Conservation (phyloP, 1,140 invertebrate genomes). For the Arctopsyche grandis region DNA sequence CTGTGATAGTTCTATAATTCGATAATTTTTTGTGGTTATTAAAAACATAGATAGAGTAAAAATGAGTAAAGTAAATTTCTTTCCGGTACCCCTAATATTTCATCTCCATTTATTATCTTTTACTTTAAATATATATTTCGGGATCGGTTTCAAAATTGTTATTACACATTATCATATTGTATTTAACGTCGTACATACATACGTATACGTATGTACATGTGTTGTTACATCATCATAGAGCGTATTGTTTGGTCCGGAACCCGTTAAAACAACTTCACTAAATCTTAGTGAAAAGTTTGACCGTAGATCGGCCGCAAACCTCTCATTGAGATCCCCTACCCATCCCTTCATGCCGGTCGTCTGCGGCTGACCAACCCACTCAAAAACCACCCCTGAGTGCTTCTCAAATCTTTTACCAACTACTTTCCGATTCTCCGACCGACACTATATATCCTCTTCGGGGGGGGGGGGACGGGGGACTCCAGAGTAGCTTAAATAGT, state of each 20-base stretch:
- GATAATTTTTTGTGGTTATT: no score
- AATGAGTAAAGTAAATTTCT: no score
- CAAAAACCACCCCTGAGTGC: constrained; percentile 39
- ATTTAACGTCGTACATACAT: no score
- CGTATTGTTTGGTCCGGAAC: constrained; percentile 10
- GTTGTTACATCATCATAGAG: not conserved
- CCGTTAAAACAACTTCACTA: constrained; percentile 46
- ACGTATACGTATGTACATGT: not conserved
- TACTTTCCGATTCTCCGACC: constrained; percentile 41
- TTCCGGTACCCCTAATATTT: no score
- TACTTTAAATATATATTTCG: no score
- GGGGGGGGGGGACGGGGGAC: not conserved
- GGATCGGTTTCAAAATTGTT: no score
- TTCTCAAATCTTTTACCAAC: constrained; percentile 49
- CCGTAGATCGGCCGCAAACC: constrained; percentile 39
- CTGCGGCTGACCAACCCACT: constrained; percentile 42
- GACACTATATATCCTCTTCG: constrained; percentile 5
- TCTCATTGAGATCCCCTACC: not conserved
- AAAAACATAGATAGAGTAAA: no score
- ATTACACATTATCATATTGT: no score
- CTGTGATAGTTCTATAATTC: no score
- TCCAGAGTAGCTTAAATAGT: not conserved
- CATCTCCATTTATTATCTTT: no score
- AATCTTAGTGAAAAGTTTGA: constrained; percentile 48
- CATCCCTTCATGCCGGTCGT: constrained; percentile 3